These are phyloP conservation scores for Drosophila neocordata DNA, from an alignment of 1,140 invertebrate species.

Conservation along the genomic window DNA sequence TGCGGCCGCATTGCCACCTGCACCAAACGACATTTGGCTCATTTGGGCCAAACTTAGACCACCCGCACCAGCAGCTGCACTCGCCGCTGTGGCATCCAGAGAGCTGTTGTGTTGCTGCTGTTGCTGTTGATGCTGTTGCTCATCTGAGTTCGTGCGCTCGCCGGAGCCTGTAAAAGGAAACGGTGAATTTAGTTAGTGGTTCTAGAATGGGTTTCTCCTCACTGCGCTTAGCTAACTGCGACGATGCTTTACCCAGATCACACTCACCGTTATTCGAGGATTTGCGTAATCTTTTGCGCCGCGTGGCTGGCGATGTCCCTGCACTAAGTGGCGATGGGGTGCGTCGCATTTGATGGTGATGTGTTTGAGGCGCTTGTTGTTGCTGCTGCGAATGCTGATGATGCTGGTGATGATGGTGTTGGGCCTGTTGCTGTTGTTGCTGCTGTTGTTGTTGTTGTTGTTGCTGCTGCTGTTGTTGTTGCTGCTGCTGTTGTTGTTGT, in stretches of 20 bases:
- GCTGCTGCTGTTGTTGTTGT: conserved; percentile 72
- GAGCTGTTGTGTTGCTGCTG: conserved; percentile 76
- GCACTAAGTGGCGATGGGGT: conserved; percentile 77
- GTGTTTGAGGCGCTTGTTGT: conserved; percentile 65
- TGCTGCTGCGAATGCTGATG: conserved; percentile 70
- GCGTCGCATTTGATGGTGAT: conserved; percentile 77
- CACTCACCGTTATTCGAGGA: conserved; percentile 85
- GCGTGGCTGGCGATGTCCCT: conserved; percentile 78
- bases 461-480: conserved; percentile 64
- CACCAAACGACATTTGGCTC: conserved; percentile 79
- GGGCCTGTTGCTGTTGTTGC: conserved; percentile 65
- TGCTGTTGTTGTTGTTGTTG: conserved; percentile 68
- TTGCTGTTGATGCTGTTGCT: conserved; percentile 49
- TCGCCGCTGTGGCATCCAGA: conserved; percentile 57
- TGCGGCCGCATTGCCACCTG: conserved; percentile 43
- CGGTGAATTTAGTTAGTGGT: background rate
- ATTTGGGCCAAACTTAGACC: conserved; percentile 79
- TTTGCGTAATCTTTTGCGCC: conserved; percentile 88
- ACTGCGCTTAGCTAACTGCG: background rate
- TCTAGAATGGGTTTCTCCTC: background rate
- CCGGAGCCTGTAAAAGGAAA: conserved; percentile 83
- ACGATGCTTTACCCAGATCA: conserved; percentile 74
- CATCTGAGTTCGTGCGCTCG: conserved; percentile 83
- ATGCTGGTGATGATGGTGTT: conserved; percentile 70
- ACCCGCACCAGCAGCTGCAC: conserved; percentile 52